Conservation (phyloP, 1,140 invertebrate genomes). For the Papilio xuthus region DNA sequence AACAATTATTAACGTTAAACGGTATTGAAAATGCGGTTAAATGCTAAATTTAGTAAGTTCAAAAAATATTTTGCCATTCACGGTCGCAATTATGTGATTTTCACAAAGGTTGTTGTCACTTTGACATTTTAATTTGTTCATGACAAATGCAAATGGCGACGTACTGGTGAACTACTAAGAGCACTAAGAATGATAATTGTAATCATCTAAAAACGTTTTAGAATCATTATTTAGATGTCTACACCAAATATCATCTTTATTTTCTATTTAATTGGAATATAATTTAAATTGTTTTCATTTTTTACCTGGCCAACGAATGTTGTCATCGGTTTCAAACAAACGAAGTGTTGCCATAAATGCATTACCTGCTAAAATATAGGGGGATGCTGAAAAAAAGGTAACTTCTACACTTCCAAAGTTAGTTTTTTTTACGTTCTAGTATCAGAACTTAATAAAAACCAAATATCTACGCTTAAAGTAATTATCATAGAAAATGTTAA, state of each 20-base stretch:
- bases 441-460: too few relatives aligned
- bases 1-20: slow-evolving; percentile 5
- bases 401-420: too few relatives aligned
- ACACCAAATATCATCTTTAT: not conserved
- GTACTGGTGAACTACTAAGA: not conserved
- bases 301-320: too few relatives aligned
- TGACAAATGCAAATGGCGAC: slow-evolving; percentile 2
- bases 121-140: not conserved
- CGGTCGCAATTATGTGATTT: not conserved
- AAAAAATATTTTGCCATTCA: not conserved
- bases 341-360: too few relatives aligned
- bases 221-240: not conserved
- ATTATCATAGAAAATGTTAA: too few relatives aligned
- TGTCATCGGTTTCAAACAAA: too few relatives aligned
- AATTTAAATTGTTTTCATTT: too few relatives aligned
- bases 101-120: not conserved
- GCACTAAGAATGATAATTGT: not conserved
- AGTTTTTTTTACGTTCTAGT: too few relatives aligned
- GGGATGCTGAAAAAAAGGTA: too few relatives aligned
- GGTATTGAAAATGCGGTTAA: not conserved
- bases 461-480: too few relatives aligned
- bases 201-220: not conserved
- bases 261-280: too few relatives aligned
- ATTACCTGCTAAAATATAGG: too few relatives aligned
- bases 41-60: not conserved